Evolutionary conservation across 2,888 invertebrate species (phyloP).

Genomic region (Steinernema carpocapsae): DNA sequence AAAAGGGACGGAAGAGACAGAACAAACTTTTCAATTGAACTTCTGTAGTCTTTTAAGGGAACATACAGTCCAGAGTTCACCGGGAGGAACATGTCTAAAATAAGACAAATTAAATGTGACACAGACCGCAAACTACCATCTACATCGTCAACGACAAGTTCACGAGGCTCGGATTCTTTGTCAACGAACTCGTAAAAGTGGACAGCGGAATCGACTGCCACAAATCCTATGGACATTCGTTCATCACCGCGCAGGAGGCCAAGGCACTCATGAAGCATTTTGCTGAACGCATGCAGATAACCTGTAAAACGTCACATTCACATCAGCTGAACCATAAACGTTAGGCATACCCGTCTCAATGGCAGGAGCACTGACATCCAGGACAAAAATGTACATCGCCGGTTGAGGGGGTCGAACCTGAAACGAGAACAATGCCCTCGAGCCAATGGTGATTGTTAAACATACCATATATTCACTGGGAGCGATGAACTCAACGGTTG

Average conservation of each 20-base stretch:
- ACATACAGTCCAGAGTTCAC: slow-evolving; percentile 89
- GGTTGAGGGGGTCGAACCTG: slow-evolving; percentile 92
- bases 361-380: slow-evolving; percentile 90
- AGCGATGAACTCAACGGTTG: slow-evolving; percentile 97
- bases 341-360: slow-evolving; percentile 78
- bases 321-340: too few relatives aligned
- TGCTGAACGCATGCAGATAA: slow-evolving; percentile 84
- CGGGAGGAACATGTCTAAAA: slow-evolving; percentile 87
- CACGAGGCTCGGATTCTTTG: slow-evolving; percentile 69
- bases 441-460: too few relatives aligned
- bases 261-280: slow-evolving; percentile 80
- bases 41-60: slow-evolving; percentile 84
- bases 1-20: slow-evolving; percentile 75
- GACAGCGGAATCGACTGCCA: slow-evolving; percentile 87
- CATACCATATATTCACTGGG: slow-evolving; percentile 91
- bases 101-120: too few relatives aligned
- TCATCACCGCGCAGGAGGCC: slow-evolving; percentile 91
- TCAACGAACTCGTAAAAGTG: slow-evolving; percentile 81
- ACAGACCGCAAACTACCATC: slow-evolving; percentile 77
- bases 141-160: slow-evolving; percentile 81
- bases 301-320: too few relatives aligned
- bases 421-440: too few relatives aligned
- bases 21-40: slow-evolving; percentile 69
- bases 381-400: slow-evolving; percentile 89
- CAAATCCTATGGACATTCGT: slow-evolving; percentile 78